Base-by-base conservation (phyloP, 23 tunicate genomes). In the Botrylloides violaceus region DNA sequence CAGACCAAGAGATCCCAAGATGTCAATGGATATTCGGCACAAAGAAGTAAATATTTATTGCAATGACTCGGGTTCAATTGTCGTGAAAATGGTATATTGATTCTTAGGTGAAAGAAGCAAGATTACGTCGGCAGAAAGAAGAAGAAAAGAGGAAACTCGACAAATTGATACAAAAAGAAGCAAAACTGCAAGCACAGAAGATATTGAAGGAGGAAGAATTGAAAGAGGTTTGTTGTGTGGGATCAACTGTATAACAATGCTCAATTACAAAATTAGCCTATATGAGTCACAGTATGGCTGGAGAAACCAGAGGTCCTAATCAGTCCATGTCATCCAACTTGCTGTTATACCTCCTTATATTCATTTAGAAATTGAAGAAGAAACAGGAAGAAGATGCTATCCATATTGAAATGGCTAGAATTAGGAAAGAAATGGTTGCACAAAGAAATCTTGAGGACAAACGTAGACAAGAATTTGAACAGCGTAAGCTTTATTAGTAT, bases 301-400 rank as follows among this genome's bases (percentile, higher is more conserved):
- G n/a, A n/a, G n/a, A n/a, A n/a, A n/a, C n/a, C n/a, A n/a, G n/a
- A n/a, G n/a, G n/a, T n/a, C n/a, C n/a, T n/a, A n/a, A n/a, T n/a
- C n/a, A n/a, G n/a, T n/a, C n/a, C n/a, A n/a, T n/a, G n/a, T n/a
- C n/a, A n/a, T n/a, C n/a, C n/a, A n/a, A n/a, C n/a, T n/a, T n/a
- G n/a, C n/a, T n/a, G n/a, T n/a, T 43, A 15, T 43, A 7, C 15
- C 53, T 43, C 53, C 15, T 43, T 43, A 15, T 43, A 7, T 43
- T 43, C 15, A 43, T 43, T 43, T 43, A 63, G 70, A 63, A 63
- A 31, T 63, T 63, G 70, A 26, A 33, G 29, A 63, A 63, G 39
- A 83, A 71, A 63, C 59, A 78, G 32, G 90, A 83, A 71, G 90
- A 83, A 65, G 82, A 83, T 36, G 90, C 81, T 22, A 83, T 83